These are phyloP conservation scores for Lamprotornis superbus DNA, from an alignment of 2,113 vertebrate species.

Conservation along the genomic window DNA sequence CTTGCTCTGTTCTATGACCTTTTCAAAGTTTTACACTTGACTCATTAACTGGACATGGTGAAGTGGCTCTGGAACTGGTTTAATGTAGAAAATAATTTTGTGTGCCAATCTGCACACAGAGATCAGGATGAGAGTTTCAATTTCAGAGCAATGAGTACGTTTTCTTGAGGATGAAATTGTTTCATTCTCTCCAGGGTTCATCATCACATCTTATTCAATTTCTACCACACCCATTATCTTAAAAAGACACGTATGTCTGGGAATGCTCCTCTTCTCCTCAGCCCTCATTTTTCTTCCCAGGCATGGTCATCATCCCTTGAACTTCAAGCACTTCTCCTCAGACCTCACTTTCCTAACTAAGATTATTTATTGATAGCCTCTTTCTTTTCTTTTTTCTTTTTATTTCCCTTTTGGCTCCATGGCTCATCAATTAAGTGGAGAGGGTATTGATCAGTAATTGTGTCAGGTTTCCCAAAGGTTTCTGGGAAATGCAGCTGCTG, in stretches of 20 bases:
- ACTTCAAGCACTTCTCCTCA: slow-evolving; percentile 25
- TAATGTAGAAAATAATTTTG: background rate
- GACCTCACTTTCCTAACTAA: slow-evolving; percentile 44
- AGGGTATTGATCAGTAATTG: slow-evolving; percentile 67
- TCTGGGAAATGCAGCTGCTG: slow-evolving; percentile 50
- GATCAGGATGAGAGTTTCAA: background rate
- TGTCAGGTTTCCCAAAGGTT: slow-evolving; percentile 56
- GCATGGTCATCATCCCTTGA: background rate
- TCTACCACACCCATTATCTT: background rate
- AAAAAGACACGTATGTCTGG: background rate
- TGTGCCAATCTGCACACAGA: background rate
- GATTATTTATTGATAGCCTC: slow-evolving; percentile 60
- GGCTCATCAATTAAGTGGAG: slow-evolving; percentile 67
- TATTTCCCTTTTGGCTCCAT: background rate
- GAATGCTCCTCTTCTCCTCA: background rate
- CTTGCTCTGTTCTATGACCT: background rate
- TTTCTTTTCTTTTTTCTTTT: background rate
- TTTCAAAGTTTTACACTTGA: background rate
- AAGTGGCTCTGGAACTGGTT: background rate
- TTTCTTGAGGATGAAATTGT: background rate
- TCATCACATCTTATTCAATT: background rate
- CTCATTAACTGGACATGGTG: background rate
- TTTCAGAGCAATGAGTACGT: background rate
- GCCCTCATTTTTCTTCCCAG: slow-evolving; percentile 17
- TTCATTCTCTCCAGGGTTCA: background rate